A percentile compares a stretch with the other conserved stretches of the same genome.
Evolutionary conservation across 2,888 invertebrate species (phyloP).

Genomic region (Drosophila fulvimacula): DNA sequence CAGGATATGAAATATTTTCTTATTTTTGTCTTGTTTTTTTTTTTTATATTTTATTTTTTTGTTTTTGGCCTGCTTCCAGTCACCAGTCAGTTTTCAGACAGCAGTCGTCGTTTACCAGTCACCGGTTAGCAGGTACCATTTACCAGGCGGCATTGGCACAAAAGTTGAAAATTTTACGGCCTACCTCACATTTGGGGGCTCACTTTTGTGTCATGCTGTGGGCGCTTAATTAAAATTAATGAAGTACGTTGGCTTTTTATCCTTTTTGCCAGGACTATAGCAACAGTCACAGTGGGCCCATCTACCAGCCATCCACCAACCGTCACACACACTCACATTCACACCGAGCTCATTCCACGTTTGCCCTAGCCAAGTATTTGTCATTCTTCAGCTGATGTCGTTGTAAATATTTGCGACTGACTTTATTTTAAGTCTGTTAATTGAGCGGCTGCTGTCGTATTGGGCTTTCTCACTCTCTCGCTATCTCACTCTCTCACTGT

Average conservation of each 20-base stretch:
- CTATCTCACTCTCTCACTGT: background rate
- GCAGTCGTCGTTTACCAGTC: slow-evolving; percentile 6
- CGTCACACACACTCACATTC: background rate
- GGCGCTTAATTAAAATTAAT: slow-evolving; percentile 77
- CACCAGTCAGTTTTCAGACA: slow-evolving; percentile 5
- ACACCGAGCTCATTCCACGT: background rate
- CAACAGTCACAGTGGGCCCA: slow-evolving; percentile 2
- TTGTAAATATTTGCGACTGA: slow-evolving; percentile 62
- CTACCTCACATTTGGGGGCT: slow-evolving; percentile 34
- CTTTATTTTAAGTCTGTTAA: slow-evolving; percentile 67
- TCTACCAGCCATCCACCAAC: background rate
- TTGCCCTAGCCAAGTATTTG: slow-evolving; percentile 12
- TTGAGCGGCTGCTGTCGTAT: slow-evolving; percentile 46
- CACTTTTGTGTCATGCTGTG: slow-evolving; percentile 65
- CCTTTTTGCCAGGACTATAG: slow-evolving; percentile 48
- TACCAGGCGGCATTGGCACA: slow-evolving; percentile 25
- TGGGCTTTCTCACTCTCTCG: background rate
- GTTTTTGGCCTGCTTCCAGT: slow-evolving; percentile 4
- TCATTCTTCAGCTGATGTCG: slow-evolving; percentile 36
- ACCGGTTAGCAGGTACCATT: slow-evolving; percentile 7
- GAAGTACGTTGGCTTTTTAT: slow-evolving; percentile 73
- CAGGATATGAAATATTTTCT: slow-evolving; percentile 11
- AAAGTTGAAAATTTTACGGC: slow-evolving; percentile 30
- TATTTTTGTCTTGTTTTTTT: background rate
- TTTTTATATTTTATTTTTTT: background rate